Evolutionary conservation across 2,888 invertebrate species (phyloP).

Genomic region (Campoplex nolae): DNA sequence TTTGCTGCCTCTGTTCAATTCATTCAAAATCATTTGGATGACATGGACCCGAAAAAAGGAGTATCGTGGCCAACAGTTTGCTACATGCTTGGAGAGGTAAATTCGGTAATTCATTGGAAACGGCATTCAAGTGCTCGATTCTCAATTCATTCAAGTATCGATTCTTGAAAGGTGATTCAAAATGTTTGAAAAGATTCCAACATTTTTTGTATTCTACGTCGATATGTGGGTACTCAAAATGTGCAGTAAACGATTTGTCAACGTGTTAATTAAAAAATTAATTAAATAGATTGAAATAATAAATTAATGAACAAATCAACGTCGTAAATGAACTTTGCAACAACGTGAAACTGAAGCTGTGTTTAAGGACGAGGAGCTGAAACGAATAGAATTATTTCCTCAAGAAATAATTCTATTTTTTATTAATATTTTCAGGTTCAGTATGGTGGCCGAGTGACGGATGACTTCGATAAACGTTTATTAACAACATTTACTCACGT

Average conservation of each 20-base stretch:
- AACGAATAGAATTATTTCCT: background rate
- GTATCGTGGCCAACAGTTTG: conserved; percentile 99
- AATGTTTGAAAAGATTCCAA: no score
- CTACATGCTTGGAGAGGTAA: conserved; percentile 97
- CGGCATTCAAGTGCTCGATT: background rate
- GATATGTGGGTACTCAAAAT: no score
- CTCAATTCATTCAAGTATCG: no score
- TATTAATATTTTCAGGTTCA: conserved; percentile 84
- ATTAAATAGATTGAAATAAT: no score
- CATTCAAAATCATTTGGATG: conserved; percentile 98
- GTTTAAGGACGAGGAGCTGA: background rate
- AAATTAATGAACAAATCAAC: no score
- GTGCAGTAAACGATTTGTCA: no score
- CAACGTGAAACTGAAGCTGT: no score
- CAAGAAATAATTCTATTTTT: background rate
- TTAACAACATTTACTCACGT: conserved; percentile 97
- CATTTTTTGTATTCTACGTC: no score
- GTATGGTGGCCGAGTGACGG: conserved; percentile 96
- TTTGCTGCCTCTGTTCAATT: conserved; percentile 98
- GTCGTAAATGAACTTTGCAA: no score
- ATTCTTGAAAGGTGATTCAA: background rate
- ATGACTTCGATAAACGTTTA: conserved; percentile 97
- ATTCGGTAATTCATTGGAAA: background rate
- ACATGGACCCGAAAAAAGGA: conserved; percentile 98
- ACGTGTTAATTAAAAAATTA: no score